Conservation (phyloP, 2,888 invertebrate species). For the Fabriciana adippe region DNA sequence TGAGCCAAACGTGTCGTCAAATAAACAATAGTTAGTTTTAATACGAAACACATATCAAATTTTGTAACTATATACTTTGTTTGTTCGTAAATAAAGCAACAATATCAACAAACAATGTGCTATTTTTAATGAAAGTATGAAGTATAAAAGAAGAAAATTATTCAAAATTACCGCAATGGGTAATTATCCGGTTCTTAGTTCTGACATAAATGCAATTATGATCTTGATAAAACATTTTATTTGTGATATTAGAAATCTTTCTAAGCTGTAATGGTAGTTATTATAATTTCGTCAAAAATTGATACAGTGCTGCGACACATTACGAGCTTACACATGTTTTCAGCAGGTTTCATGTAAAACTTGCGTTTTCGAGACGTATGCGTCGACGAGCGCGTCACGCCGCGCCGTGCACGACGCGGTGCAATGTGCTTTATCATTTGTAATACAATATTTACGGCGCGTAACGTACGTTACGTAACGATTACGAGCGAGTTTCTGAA, state of each 20-base stretch:
- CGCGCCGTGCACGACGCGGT: neutral
- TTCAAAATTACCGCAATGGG: neutral
- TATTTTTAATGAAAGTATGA: neutral
- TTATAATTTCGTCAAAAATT: too few relatives aligned
- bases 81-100: neutral
- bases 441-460: conserved; percentile 1
- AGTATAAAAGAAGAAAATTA: conserved; percentile 1
- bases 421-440: conserved; percentile 13
- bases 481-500: conserved; percentile 5
- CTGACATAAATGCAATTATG: neutral
- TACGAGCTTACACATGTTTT: too few relatives aligned
- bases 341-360: too few relatives aligned
- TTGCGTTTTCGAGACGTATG: too few relatives aligned
- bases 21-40: too few relatives aligned
- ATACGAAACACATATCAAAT: too few relatives aligned
- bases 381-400: neutral
- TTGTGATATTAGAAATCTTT: neutral
- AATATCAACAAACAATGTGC: neutral
- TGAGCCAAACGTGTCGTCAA: too few relatives aligned
- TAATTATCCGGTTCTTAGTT: conserved; percentile 1
- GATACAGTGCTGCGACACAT: too few relatives aligned
- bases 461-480: conserved; percentile 21
- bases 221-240: neutral
- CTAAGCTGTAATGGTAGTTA: neutral
- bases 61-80: neutral